A percentile compares a stretch with the other conserved stretches of the same genome.
These are phyloP conservation scores for Crocodylus rhombifer DNA, from an alignment of 2,797 vertebrate species.

Conservation along the genomic window DNA sequence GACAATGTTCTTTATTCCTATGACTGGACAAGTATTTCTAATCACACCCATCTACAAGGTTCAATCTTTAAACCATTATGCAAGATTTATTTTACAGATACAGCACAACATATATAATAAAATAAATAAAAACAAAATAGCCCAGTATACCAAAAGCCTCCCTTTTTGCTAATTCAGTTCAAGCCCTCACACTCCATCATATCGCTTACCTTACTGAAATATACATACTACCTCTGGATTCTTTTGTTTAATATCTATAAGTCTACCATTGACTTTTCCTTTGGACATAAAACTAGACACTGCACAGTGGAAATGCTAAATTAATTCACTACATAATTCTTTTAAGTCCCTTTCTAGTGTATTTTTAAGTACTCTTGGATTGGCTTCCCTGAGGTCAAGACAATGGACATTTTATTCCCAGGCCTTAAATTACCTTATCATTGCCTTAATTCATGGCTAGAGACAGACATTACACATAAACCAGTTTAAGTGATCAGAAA, in stretches of 20 bases:
- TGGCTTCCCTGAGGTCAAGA: slow-evolving; percentile 3
- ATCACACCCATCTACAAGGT: neutral
- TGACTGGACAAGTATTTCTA: neutral
- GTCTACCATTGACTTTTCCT: neutral
- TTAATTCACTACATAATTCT: neutral
- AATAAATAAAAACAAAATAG: neutral
- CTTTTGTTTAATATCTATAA: neutral
- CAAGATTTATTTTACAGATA: neutral
- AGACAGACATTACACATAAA: too few relatives aligned
- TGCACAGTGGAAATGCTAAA: neutral
- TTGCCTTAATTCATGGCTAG: slow-evolving; percentile 20
- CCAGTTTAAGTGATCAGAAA: too few relatives aligned
- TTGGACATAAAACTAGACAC: neutral
- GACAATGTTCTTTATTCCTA: neutral
- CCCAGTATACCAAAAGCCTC: neutral
- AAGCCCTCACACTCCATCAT: neutral
- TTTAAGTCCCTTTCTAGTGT: neutral
- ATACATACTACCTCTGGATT: neutral
- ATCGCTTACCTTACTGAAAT: neutral
- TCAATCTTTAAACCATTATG: neutral
- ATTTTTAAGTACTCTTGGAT: neutral
- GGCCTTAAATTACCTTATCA: slow-evolving; percentile 25
- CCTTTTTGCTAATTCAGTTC: neutral
- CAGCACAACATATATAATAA: neutral
- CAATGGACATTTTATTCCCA: neutral